Percentiles rank a stretch among this genome's conserved stretches.
These are phyloP conservation scores for Gymnocephalus cernua DNA, from an alignment of 2,113 vertebrate genomes.

Conservation along the genomic window DNA sequence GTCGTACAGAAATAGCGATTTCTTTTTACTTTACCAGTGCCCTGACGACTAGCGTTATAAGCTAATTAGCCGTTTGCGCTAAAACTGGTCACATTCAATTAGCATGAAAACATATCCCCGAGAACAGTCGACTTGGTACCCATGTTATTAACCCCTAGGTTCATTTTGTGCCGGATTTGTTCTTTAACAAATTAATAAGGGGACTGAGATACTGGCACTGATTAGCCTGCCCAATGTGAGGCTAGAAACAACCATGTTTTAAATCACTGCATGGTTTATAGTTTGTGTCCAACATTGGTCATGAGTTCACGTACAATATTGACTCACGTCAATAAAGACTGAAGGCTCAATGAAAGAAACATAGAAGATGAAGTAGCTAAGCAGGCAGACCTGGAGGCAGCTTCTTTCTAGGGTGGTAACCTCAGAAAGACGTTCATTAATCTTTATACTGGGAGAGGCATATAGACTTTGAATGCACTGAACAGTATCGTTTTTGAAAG, in stretches of 20 bases:
- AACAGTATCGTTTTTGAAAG: background rate
- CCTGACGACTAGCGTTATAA: too few relatives aligned
- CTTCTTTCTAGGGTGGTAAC: background rate
- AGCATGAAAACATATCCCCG: too few relatives aligned
- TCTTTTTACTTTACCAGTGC: too few relatives aligned
- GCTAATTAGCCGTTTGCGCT: too few relatives aligned
- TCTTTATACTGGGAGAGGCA: background rate
- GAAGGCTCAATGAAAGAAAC: background rate
- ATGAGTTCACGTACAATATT: conserved; percentile 3
- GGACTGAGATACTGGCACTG: background rate
- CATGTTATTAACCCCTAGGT: too few relatives aligned
- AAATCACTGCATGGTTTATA: background rate
- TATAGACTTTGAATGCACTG: background rate
- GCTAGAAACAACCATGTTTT: background rate
- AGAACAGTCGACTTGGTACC: too few relatives aligned
- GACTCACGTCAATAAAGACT: background rate
- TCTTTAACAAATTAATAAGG: background rate
- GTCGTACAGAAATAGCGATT: too few relatives aligned
- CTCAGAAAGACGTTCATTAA: conserved; percentile 7
- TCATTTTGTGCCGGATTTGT: too few relatives aligned
- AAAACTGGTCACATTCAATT: too few relatives aligned
- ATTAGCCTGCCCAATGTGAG: background rate
- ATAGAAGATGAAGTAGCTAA: background rate
- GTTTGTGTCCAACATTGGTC: conserved; percentile 3
- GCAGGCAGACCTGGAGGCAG: background rate